These are phyloP conservation scores for Miniopterus natalensis DNA, from an alignment of 2,113 vertebrate species.

Conservation along the genomic window DNA sequence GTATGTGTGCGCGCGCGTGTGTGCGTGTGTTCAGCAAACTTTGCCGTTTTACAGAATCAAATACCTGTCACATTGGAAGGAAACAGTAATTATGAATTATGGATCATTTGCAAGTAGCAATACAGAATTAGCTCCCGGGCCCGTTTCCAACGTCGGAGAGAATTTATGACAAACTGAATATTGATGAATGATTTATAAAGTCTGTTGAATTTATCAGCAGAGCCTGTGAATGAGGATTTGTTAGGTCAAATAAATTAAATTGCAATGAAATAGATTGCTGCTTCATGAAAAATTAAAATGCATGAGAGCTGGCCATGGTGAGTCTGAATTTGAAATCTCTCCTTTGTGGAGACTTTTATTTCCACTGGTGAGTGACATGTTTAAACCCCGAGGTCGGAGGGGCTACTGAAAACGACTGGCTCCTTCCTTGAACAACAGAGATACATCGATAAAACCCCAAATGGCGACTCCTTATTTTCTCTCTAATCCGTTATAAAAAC, in stretches of 20 bases:
- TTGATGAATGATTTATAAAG: slow-evolving; percentile 87
- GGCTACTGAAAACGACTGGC: fast-evolving
- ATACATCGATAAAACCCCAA: fast-evolving
- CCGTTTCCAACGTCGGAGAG: slow-evolving; percentile 80
- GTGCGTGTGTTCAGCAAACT: not conserved
- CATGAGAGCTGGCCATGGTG: slow-evolving; percentile 77
- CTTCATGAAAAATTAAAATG: slow-evolving; percentile 85
- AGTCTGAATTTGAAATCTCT: slow-evolving; percentile 78
- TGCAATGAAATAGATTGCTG: slow-evolving; percentile 86
- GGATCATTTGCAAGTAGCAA: slow-evolving; percentile 82
- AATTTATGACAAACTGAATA: slow-evolving; percentile 85
- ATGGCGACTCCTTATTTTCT: not conserved
- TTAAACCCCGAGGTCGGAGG: not conserved
- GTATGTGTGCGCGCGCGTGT: not conserved
- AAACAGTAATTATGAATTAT: slow-evolving; percentile 86
- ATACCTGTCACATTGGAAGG: slow-evolving; percentile 75
- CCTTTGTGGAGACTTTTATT: slow-evolving; percentile 66
- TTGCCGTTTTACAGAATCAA: slow-evolving; percentile 72
- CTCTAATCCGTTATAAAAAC: not conserved
- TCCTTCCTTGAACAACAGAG: not conserved
- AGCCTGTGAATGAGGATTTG: slow-evolving; percentile 79
- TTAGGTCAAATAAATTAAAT: slow-evolving; percentile 85
- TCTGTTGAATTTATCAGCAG: slow-evolving; percentile 82
- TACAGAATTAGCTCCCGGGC: slow-evolving; percentile 82
- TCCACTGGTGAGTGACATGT: not conserved